Evolutionary conservation across 1,140 invertebrate genomes (phyloP), one percentile per base, ranked within the genome.

Genomic region (Drosophila pruinosa): DNA sequence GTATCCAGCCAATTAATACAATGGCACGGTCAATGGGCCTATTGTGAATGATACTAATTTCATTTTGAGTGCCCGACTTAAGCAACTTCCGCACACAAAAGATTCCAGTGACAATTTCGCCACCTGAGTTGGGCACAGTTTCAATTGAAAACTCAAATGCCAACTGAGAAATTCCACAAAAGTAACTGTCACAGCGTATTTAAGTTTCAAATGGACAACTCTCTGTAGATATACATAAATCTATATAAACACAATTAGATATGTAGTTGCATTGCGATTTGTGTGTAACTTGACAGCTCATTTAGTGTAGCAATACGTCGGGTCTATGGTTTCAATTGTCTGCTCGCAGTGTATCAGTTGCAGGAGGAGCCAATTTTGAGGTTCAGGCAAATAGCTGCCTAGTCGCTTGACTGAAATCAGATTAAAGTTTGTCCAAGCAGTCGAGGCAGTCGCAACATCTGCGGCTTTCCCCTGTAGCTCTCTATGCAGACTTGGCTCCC

Each of bases 71-170:
- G 8, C n/a, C 6, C 63, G 57, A 78, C 70, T 83, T 64, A 65
- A 74, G 50, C 61, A 39, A 56, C 19, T 34, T 45, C 7, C 19
- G 7, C 6, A 24, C 15, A 59, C 64, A 41, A 68, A 59, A 61
- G 64, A 48, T 19, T 7, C 14, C n/a, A 14, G 22, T 57, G 63
- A 65, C 28, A 50, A 45, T 22, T 57, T 64, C 14, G 71, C 15
- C 69, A 74, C 62, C 78, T 75, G 65, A 41, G 64, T 28, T 15
- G n/a, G n/a, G n/a, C n/a, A 21, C 52, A 43, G 50, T 31, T 47
- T 58, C 68, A 85, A 85, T 85, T 85, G 76, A 86, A 80, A 85
- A 85, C 80, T 59, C 63, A 85, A 83, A 79, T 69, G 75, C 72
- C 76, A 75, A 61, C 47, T 53, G 53, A 65, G 39, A 19, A 70